Evolutionary conservation across 1,140 invertebrate species (phyloP), one percentile per base, ranked within the genome.

Genomic region (Drosophila fuyamai): DNA sequence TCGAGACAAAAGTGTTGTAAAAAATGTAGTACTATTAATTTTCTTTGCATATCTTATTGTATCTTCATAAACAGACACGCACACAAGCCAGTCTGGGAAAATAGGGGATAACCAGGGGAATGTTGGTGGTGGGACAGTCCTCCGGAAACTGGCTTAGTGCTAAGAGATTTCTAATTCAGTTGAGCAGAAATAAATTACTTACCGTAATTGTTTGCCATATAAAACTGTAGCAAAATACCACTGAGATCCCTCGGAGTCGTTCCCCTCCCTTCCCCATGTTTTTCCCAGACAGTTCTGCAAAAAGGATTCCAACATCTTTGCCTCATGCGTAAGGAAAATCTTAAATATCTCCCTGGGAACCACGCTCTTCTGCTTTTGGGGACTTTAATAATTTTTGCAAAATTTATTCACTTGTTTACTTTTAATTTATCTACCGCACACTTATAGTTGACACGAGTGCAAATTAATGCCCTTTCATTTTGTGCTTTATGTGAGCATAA

Each of bases 171-270:
- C 84, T 88, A 88, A 88, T 88, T 88, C 84, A 88, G 84, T 89
- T 88, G 84, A 89, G 84, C 84, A 84, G 84, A 88, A 88, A 88
- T 88, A 88, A 88, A 88, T 88, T 88, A 88, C 84, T 88, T 88
- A 89, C 84, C 84, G 84, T 88, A 88, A 88, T 88, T 88, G 84
- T 88, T 84, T 79, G 68, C 83, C 83, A 83, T 86, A 86, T 86
- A 86, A 89, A 86, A 89, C 80, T 88, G 84, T 79, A 89, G 79
- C 76, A 72, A 79, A 79, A 70, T 53, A 56, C 41, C 79, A 78
- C 76, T 74, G 68, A 72, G 62, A 61, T 77, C 63, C 62, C 43
- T 44, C 43, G 35, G 18, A 50, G 36, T 40, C 12, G 16, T 14
- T 32, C 8, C 35, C 4, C 9, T 35, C n/a, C 13, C 18, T 60